A percentile compares a stretch with the other conserved stretches of the same genome.
phyloP scores from a whole-genome alignment of 2,797 vertebrate species.

The Falco concolor region DNA sequence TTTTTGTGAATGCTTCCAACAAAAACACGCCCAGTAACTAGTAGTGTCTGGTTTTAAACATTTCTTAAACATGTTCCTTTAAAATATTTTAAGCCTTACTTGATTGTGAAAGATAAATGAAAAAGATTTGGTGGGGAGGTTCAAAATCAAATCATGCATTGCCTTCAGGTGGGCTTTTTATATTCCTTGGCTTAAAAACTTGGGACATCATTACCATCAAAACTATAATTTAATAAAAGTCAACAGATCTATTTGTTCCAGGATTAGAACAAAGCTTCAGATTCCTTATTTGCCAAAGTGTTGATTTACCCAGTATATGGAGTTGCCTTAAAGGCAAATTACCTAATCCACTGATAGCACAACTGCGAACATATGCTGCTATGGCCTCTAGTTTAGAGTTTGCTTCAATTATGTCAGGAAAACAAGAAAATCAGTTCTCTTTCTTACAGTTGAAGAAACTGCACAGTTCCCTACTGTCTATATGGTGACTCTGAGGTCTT shows the following conservation, averaged over 20 bases:
- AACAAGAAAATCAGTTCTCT: neutral
- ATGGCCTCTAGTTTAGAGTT: neutral
- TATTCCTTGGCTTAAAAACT: neutral
- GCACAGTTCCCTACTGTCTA: neutral
- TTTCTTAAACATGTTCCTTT: neutral
- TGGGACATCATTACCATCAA: neutral
- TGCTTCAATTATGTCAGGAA: neutral
- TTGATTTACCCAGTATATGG: neutral
- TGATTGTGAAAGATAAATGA: neutral
- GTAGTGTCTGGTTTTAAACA: neutral
- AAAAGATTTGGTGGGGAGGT: neutral
- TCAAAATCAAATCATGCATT: constrained; percentile 1
- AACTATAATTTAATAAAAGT: constrained; percentile 1
- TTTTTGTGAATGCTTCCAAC: neutral
- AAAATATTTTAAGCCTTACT: neutral
- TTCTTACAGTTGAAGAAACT: neutral
- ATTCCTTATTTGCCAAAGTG: neutral
- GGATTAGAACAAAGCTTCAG: neutral
- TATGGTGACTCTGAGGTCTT: neutral
- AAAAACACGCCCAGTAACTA: neutral
- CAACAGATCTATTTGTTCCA: neutral
- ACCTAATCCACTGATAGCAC: neutral
- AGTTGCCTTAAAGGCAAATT: neutral
- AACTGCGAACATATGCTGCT: neutral
- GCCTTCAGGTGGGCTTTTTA: neutral